Evolutionary conservation across 2,113 vertebrate species (phyloP).

Genomic region (Zosterops hypoxanthus): DNA sequence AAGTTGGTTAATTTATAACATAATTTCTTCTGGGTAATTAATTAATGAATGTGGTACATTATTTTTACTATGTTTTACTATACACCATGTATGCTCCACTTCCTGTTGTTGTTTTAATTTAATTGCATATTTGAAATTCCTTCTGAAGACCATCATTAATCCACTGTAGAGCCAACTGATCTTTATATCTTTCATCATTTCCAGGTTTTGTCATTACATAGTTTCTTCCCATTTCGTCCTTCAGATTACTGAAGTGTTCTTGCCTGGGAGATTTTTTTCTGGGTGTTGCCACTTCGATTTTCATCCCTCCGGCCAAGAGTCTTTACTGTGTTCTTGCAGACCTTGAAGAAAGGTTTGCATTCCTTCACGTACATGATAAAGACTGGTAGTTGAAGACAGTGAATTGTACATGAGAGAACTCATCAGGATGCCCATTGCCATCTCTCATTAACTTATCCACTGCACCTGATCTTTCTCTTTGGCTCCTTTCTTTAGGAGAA

Average conservation of each 20-base stretch:
- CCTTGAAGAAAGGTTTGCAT: neutral
- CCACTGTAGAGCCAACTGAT: neutral
- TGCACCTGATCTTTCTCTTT: neutral
- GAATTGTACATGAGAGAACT: neutral
- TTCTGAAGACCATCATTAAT: neutral
- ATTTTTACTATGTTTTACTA: neutral
- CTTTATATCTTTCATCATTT: neutral
- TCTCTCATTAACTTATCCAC: neutral
- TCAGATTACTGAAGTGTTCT: neutral
- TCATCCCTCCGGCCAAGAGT: neutral
- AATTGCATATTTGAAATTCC: slow-evolving; percentile 2
- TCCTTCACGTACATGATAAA: neutral
- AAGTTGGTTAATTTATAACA: neutral
- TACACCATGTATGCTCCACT: neutral
- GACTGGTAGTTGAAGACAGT: neutral
- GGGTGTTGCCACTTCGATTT: neutral
- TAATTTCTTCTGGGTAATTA: neutral
- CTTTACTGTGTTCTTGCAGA: neutral
- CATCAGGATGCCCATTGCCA: neutral
- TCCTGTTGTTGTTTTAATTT: neutral
- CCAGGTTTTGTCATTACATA: neutral
- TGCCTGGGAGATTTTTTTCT: neutral
- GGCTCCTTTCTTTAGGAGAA: neutral
- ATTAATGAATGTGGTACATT: neutral
- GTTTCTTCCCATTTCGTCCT: neutral